Evolutionary conservation across 2,797 vertebrate genomes (phyloP), one percentile per base, ranked within the genome.

Genomic region (Tangara arthus): DNA sequence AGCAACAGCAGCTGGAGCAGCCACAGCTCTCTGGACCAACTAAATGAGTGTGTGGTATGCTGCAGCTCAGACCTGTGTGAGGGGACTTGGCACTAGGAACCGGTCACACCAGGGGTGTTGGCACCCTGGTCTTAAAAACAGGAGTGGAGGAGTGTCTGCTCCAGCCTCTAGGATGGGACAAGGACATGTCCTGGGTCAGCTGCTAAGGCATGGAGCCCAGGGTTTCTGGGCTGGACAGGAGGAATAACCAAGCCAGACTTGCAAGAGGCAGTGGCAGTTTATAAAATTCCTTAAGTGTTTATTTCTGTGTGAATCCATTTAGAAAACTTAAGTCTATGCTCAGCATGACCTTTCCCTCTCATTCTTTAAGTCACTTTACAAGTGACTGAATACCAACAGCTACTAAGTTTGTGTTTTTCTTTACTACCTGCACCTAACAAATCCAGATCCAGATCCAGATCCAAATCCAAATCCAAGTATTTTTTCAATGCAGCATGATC

Each of bases 41-140:
- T 28, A 22, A n/a, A 0, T 5, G 12, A 21, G 35, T 44, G 59
- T 34, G 11, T 6, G 2, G 27, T 6, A 22, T 6, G 14, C 35
- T 63, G 24, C 12, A 13, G 14, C 5, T 72, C 34, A 52, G 53
- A 57, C 6, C 34, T 12, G 8, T 2, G 5, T 35, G 70, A 76
- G n/a, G 37, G 21, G 17, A 37, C 57, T 50, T n/a, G 32, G 59
- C 53, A 30, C 13, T 6, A 35, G 21, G 19, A 44, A 34, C 17
- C 20, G 27, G 28, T 44, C 28, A 57, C 35, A 50, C 20, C 57
- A 30, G 5, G 30, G 6, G 15, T 17, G 6, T 15, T 77, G 34
- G 34, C 28, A 90, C 19, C 21, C 53, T 28, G 26, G 19, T 6
- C 15, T 41, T 32, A 46, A 52, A 42, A 57, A 21, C 34, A 19